Evolutionary conservation across 2,888 invertebrate genomes (phyloP).

Genomic region (Caenorhabditis afra): DNA sequence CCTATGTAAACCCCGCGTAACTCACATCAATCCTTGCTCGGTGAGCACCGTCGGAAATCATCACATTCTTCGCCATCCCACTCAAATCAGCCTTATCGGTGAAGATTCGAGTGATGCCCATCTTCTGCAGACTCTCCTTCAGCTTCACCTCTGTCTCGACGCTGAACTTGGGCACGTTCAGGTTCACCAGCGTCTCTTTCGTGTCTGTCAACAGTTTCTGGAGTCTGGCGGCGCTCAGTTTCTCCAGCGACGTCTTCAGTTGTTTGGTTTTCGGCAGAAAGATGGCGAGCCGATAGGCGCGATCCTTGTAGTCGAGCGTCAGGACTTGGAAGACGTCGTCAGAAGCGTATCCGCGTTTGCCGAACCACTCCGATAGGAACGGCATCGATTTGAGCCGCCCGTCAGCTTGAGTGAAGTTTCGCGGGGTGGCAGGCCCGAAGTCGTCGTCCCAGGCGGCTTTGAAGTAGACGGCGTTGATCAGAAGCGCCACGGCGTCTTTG

Average conservation of each 20-base stretch:
- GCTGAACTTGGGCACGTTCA: slow-evolving; percentile 51
- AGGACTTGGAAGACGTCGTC: slow-evolving; percentile 61
- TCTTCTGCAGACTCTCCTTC: slow-evolving; percentile 13
- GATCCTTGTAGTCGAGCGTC: slow-evolving; percentile 60
- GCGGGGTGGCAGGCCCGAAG: no score
- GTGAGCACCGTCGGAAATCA: slow-evolving; percentile 71
- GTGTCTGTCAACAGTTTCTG: slow-evolving; percentile 8
- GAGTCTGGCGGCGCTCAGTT: slow-evolving; percentile 28
- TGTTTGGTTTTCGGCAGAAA: slow-evolving; percentile 71
- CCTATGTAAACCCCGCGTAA: no score
- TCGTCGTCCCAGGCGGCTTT: slow-evolving; percentile 52
- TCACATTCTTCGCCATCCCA: slow-evolving; percentile 51
- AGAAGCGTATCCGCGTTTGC: slow-evolving; percentile 25
- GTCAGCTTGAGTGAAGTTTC: no score
- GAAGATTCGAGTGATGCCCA: slow-evolving; percentile 54
- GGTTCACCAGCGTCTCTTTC: slow-evolving; percentile 24
- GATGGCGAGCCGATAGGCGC: slow-evolving; percentile 61
- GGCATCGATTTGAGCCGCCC: no score
- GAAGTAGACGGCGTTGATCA: slow-evolving; percentile 60
- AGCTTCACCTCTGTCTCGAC: slow-evolving; percentile 42
- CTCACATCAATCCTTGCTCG: slow-evolving; percentile 74
- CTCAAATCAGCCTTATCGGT: slow-evolving; percentile 42
- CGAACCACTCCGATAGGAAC: slow-evolving; percentile 29
- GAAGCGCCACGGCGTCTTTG: slow-evolving; percentile 47
- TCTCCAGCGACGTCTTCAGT: slow-evolving; percentile 45